Evolutionary conservation across 35 echinoderm and acorn worm genomes (phyloP).

Genomic region (Ptychodera flava): DNA sequence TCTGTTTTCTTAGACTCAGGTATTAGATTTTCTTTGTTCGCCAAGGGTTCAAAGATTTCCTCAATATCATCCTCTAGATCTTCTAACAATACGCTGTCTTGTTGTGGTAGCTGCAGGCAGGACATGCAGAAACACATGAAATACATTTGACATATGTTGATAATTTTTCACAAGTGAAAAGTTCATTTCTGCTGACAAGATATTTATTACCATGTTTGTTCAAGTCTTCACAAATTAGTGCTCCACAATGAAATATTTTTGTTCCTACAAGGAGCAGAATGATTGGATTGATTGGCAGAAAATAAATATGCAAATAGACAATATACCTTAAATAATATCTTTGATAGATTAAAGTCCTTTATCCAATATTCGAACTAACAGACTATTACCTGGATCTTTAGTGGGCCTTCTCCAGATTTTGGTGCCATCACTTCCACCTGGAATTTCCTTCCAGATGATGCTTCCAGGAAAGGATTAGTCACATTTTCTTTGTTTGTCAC

Average conservation of each 20-base stretch:
- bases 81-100: too few relatives aligned
- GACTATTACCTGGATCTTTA: conserved; percentile 29
- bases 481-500: conserved; percentile 80
- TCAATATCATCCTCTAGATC: neutral
- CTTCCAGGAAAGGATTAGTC: conserved; percentile 14
- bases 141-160: too few relatives aligned
- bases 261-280: conserved; percentile 5
- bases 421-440: conserved; percentile 7
- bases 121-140: too few relatives aligned
- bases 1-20: neutral
- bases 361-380: too few relatives aligned
- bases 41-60: neutral
- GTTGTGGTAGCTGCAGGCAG: too few relatives aligned
- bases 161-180: too few relatives aligned
- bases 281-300: neutral
- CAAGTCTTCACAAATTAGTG: too few relatives aligned
- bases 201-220: too few relatives aligned
- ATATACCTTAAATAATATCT: neutral
- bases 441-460: conserved; percentile 26
- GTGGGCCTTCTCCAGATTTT: conserved; percentile 3
- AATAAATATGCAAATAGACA: neutral
- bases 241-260: too few relatives aligned
- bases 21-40: neutral
- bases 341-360: too few relatives aligned
- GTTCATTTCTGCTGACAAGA: too few relatives aligned